phyloP scores from a whole-genome alignment of 2,113 vertebrate species.

The Calyptomena viridis region DNA sequence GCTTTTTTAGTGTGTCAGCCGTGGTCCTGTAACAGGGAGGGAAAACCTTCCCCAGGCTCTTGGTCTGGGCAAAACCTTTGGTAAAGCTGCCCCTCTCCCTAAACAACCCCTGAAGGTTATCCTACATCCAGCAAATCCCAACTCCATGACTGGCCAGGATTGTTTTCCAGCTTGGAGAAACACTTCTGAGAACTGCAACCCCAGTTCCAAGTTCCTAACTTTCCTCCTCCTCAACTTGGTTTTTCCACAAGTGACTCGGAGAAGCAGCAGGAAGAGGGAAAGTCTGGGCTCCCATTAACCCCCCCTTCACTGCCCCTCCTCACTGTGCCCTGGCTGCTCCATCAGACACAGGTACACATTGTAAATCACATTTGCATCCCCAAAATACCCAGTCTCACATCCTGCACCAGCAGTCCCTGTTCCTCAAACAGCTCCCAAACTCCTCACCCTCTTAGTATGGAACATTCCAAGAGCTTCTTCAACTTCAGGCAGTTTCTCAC shows the following conservation, averaged over 20 bases:
- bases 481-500: neutral
- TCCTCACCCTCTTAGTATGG: neutral
- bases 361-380: neutral
- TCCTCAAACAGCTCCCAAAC: neutral
- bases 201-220: accelerated
- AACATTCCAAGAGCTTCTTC: neutral
- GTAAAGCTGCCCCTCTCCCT: neutral
- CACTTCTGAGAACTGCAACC: neutral
- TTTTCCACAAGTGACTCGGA: accelerated
- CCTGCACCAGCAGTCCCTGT: neutral
- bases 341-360: neutral
- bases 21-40: accelerated
- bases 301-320: neutral
- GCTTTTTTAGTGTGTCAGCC: neutral
- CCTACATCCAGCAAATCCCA: neutral
- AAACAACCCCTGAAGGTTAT: neutral
- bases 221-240: neutral
- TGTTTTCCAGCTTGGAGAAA: neutral
- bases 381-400: neutral
- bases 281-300: neutral
- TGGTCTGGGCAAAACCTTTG: neutral
- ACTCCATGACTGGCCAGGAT: neutral
- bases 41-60: neutral
- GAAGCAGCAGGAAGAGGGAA: neutral
- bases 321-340: neutral